A percentile compares a stretch with the other conserved stretches of the same genome.
Evolutionary conservation across 2,113 vertebrate species (phyloP).

Genomic region (Sinocyclocheilus anophthalmus): DNA sequence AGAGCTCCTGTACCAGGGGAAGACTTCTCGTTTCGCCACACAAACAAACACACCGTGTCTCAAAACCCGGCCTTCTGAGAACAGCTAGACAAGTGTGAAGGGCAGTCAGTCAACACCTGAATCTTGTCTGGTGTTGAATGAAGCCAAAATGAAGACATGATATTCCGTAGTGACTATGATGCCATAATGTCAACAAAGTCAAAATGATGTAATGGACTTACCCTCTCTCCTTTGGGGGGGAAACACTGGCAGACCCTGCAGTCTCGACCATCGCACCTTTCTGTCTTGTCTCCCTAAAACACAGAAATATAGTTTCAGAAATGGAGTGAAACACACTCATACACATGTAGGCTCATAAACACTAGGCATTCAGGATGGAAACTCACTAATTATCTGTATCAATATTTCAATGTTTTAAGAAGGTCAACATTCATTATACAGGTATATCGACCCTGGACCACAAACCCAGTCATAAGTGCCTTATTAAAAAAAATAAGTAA

Average conservation of each 20-base stretch:
- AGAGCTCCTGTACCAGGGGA: background rate
- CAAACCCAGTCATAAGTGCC: too few species aligned
- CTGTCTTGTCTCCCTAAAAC: constrained; percentile 64
- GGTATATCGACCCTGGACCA: too few species aligned
- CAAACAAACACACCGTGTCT: background rate
- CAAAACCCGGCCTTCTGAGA: background rate
- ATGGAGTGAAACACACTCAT: background rate
- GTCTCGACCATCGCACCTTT: constrained; percentile 78
- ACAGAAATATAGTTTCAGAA: constrained; percentile 34
- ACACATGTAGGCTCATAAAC: background rate
- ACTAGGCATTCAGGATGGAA: background rate
- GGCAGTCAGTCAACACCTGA: background rate
- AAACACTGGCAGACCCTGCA: constrained; percentile 80
- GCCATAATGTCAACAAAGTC: constrained; percentile 1
- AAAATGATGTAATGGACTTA: constrained; percentile 63
- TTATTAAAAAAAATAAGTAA: too few species aligned
- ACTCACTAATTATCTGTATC: background rate
- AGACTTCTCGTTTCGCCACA: background rate
- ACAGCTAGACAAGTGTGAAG: background rate
- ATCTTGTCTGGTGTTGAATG: background rate
- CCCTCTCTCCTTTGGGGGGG: constrained; percentile 82
- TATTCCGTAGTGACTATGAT: background rate
- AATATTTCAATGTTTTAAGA: too few species aligned
- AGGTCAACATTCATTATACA: too few species aligned
- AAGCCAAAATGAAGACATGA: background rate